These are phyloP conservation scores for Zonotrichia leucophrys DNA, from an alignment of 2,113 vertebrate genomes.

Conservation along the genomic window DNA sequence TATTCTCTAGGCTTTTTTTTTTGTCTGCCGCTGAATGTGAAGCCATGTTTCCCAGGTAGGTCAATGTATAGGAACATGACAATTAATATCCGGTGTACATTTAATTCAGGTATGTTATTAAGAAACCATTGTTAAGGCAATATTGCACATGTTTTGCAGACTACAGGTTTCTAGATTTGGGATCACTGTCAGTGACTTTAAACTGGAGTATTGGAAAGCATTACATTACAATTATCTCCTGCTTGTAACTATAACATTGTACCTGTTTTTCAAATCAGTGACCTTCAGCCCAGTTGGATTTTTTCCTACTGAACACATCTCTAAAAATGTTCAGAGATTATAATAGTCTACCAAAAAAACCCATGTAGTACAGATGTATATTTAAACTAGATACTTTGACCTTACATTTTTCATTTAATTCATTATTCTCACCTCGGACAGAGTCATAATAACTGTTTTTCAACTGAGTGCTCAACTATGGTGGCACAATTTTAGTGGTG, in stretches of 20 bases:
- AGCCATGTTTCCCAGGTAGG: neutral
- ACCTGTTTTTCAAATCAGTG: rapidly evolving
- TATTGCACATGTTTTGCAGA: neutral
- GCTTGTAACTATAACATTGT: neutral
- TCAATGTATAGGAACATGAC: neutral
- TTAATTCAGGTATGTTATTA: neutral
- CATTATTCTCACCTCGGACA: neutral
- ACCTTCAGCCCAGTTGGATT: neutral
- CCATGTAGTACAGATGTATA: neutral
- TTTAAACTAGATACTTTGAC: neutral
- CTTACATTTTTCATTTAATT: neutral
- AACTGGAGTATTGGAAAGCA: neutral
- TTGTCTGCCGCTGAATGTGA: neutral
- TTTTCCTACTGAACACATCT: neutral
- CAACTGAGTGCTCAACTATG: neutral
- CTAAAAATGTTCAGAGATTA: neutral
- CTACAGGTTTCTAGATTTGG: neutral
- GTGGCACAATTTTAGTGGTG: neutral
- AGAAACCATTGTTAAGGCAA: neutral
- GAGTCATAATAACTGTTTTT: neutral
- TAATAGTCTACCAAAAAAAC: neutral
- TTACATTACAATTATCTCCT: neutral
- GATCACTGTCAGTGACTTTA: neutral
- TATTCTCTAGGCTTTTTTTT: neutral
- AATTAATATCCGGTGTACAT: neutral